Percentiles rank a stretch among this genome's conserved stretches.
Evolutionary conservation across 2,888 invertebrate species (phyloP).

Genomic region (Chrysomela aeneicollis): DNA sequence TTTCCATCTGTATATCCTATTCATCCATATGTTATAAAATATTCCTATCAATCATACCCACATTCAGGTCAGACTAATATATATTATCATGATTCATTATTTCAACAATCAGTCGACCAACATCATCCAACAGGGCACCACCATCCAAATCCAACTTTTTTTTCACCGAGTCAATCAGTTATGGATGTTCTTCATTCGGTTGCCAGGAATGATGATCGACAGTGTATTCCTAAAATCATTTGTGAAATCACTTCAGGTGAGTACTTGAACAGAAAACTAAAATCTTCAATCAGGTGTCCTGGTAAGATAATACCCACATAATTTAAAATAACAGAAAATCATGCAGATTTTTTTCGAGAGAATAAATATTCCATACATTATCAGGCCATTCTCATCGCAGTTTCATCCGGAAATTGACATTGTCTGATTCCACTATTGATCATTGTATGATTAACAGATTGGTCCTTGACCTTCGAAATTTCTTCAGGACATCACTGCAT

Average conservation of each 20-base stretch:
- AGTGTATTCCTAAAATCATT: slow-evolving; percentile 80
- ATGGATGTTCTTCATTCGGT: slow-evolving; percentile 68
- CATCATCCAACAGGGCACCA: neutral
- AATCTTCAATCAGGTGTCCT: neutral
- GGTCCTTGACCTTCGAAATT: too few species aligned
- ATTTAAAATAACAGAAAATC: too few species aligned
- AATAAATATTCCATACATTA: too few species aligned
- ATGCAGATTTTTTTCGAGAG: too few species aligned
- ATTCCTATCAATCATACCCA: neutral
- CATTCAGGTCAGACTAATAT: neutral
- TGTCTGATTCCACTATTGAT: too few species aligned
- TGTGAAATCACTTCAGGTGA: slow-evolving; percentile 78
- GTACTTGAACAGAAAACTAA: neutral
- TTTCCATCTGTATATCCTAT: neutral
- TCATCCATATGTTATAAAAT: neutral
- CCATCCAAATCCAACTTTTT: neutral
- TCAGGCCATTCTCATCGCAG: too few species aligned
- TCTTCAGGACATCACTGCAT: too few species aligned
- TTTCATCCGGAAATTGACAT: too few species aligned
- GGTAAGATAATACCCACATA: neutral
- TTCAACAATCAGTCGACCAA: neutral
- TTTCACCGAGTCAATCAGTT: slow-evolving; percentile 32
- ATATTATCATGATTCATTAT: neutral
- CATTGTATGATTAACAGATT: too few species aligned
- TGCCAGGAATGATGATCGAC: slow-evolving; percentile 76